Percentiles rank a stretch among this genome's conserved stretches.
These are phyloP conservation scores for Chascanopsetta lugubris DNA, from an alignment of 2,113 vertebrate genomes.

Conservation along the genomic window DNA sequence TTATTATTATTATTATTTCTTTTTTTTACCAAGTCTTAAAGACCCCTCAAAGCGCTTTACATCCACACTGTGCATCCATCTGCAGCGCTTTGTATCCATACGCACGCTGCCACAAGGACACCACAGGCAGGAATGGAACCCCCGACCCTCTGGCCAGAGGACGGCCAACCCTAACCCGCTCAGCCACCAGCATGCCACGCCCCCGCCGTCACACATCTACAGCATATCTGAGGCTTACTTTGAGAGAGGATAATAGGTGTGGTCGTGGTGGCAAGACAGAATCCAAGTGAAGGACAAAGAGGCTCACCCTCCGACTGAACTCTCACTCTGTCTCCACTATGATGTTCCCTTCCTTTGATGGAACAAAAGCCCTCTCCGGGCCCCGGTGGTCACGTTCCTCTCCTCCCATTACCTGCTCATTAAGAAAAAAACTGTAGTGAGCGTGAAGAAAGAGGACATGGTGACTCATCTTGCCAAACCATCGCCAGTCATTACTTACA, in stretches of 20 bases:
- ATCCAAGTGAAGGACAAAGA: slow-evolving; percentile 19
- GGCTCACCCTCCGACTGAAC: slow-evolving; percentile 27
- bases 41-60: no score
- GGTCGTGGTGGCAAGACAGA: slow-evolving; percentile 7
- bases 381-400: slow-evolving; percentile 47
- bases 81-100: no score
- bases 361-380: slow-evolving; percentile 50
- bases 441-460: slow-evolving; percentile 44
- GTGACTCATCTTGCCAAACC: slow-evolving; percentile 40
- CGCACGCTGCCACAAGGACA: no score
- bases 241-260: neutral
- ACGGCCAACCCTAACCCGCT: no score
- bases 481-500: slow-evolving; percentile 55
- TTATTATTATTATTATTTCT: no score
- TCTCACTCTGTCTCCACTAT: slow-evolving; percentile 20
- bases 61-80: no score
- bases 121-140: no score
- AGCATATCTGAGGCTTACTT: slow-evolving; percentile 1
- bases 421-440: slow-evolving; percentile 53
- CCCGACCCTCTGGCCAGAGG: no score
- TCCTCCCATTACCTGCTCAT: slow-evolving; percentile 56
- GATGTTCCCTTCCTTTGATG: slow-evolving; percentile 37
- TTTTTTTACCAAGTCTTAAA: no score
- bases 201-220: neutral
- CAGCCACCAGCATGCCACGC: no score